Evolutionary conservation across 2,113 vertebrate genomes (phyloP).

Genomic region (Takifugu bimaculatus): DNA sequence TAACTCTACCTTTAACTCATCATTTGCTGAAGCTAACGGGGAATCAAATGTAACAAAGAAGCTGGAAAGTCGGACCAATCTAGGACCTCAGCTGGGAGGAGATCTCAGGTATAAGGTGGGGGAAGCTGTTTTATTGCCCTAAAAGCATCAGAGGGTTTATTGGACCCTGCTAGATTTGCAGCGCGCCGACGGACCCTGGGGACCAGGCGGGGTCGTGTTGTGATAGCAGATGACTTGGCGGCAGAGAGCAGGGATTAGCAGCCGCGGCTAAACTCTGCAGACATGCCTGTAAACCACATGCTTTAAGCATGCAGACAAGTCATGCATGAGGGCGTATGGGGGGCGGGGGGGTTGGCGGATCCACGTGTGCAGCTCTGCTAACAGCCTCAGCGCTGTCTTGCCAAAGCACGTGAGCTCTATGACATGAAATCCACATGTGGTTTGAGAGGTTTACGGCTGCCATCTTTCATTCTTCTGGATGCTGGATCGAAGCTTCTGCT

Average conservation of each 20-base stretch:
- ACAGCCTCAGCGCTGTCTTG: neutral
- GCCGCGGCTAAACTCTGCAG: constrained; percentile 17
- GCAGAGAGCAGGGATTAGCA: constrained; percentile 44
- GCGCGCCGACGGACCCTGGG: constrained; percentile 41
- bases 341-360: neutral
- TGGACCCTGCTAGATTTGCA: constrained; percentile 22
- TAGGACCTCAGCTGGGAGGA: neutral
- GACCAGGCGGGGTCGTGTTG: constrained; percentile 48
- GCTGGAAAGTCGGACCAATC: neutral
- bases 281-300: constrained; percentile 12
- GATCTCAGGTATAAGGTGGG: neutral
- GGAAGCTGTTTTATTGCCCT: neutral
- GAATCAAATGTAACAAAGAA: neutral
- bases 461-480: too few species aligned
- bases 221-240: constrained; percentile 53
- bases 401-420: neutral
- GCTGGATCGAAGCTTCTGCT: too few species aligned
- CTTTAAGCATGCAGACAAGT: constrained; percentile 13
- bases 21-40: neutral
- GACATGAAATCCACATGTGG: neutral
- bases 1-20: neutral
- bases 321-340: constrained; percentile 15
- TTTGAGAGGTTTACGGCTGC: neutral
- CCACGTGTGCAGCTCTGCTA: neutral
- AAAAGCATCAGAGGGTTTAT: constrained; percentile 26